Evolutionary conservation across 1,140 invertebrate genomes (phyloP).

Genomic region (Leptinotarsa lineolata): DNA sequence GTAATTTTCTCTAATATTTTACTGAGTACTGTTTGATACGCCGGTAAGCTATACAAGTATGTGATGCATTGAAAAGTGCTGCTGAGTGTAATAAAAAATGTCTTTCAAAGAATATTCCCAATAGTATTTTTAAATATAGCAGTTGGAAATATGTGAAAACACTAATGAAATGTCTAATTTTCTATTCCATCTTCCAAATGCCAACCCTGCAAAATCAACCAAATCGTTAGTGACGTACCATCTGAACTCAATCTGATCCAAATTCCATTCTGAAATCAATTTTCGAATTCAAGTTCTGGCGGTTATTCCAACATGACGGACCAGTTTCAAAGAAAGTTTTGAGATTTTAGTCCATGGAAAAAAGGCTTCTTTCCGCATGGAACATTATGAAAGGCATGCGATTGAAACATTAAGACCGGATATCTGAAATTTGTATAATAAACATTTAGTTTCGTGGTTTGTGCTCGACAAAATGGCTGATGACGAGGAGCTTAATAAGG

Average conservation of each 20-base stretch:
- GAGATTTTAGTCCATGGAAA: not conserved
- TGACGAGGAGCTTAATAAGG: conserved; percentile 45
- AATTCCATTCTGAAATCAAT: conserved; percentile 23
- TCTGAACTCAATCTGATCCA: not conserved
- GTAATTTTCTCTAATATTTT: no score
- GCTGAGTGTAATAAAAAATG: no score
- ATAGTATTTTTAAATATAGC: no score
- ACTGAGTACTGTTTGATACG: no score
- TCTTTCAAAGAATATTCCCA: no score
- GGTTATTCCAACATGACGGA: not conserved
- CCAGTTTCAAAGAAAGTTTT: not conserved
- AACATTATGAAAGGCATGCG: not conserved
- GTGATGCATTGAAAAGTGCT: no score
- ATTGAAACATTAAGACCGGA: conserved; percentile 10
- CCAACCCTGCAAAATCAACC: not conserved
- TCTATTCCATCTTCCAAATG: not conserved
- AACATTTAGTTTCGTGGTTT: conserved; percentile 22
- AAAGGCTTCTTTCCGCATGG: not conserved
- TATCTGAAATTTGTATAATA: conserved; percentile 16
- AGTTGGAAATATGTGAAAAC: no score
- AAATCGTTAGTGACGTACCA: not conserved
- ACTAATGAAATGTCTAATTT: no score
- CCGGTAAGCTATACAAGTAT: no score
- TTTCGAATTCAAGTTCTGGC: not conserved
- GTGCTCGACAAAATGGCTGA: conserved; percentile 38